Conservation (phyloP, 1,140 invertebrate species). For the Zaprionus inermis region DNA sequence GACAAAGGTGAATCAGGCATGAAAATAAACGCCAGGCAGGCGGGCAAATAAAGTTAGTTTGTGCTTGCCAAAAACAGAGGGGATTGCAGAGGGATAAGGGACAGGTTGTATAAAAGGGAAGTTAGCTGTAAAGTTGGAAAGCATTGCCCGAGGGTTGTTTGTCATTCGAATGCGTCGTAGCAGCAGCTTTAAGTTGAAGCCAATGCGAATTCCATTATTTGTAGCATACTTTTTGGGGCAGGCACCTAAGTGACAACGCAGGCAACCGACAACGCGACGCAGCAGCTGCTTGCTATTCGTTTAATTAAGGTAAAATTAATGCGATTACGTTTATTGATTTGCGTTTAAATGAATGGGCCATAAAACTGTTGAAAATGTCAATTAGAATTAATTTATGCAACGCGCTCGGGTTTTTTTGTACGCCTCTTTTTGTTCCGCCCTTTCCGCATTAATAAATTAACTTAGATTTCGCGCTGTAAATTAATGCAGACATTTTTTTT, state of each 20-base stretch:
- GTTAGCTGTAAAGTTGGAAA: conserved; percentile 16
- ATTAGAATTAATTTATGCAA: conserved; percentile 61
- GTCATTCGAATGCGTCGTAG: conserved; percentile 17
- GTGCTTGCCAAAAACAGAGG: conserved; percentile 19
- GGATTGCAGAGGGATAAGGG: neutral
- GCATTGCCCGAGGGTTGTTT: conserved; percentile 43
- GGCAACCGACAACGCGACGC: neutral
- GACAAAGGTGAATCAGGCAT: conserved; percentile 50
- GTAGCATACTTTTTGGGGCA: conserved; percentile 44
- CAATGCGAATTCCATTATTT: conserved; percentile 43
- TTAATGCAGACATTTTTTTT: conserved; percentile 23
- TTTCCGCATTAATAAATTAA: conserved; percentile 47
- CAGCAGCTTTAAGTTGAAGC: conserved; percentile 35
- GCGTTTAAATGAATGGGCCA: conserved; percentile 31
- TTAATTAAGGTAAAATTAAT: conserved; percentile 57
- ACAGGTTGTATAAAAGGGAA: conserved; percentile 12
- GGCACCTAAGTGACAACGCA: no score
- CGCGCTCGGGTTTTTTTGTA: conserved; percentile 7
- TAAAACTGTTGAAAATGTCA: conserved; percentile 62
- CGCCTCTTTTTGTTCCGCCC: neutral
- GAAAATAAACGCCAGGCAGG: conserved; percentile 42
- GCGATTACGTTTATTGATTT: conserved; percentile 65
- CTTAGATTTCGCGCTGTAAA: conserved; percentile 29
- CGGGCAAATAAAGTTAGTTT: conserved; percentile 33
- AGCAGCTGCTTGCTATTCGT: conserved; percentile 50